Evolutionary conservation across 2,888 invertebrate genomes (phyloP).

Genomic region (Celastrina argiolus): DNA sequence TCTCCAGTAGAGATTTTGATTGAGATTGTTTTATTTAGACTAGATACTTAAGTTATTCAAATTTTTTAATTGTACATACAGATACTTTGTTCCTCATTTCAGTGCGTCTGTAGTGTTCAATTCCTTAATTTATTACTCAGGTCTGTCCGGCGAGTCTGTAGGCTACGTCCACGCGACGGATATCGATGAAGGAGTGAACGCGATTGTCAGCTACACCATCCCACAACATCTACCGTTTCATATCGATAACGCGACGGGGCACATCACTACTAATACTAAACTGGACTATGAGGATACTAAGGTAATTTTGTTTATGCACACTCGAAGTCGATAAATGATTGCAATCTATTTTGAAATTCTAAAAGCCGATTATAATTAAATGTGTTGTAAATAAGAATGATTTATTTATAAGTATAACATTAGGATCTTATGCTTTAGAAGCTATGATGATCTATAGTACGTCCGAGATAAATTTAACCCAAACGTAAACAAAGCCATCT

Average conservation of each 20-base stretch:
- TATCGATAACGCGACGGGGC: slow-evolving; percentile 87
- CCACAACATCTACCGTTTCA: slow-evolving; percentile 87
- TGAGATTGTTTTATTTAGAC: too few species aligned
- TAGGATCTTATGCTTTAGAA: too few species aligned
- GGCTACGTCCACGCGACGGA: slow-evolving; percentile 92
- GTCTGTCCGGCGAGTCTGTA: slow-evolving; percentile 76
- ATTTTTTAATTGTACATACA: too few species aligned
- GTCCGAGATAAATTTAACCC: too few species aligned
- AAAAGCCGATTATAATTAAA: too few species aligned
- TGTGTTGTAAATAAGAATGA: too few species aligned
- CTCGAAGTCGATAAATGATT: neutral
- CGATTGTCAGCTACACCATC: slow-evolving; percentile 87
- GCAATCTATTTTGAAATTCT: too few species aligned
- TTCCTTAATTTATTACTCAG: slow-evolving; percentile 45
- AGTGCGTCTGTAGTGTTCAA: neutral
- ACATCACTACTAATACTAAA: slow-evolving; percentile 84
- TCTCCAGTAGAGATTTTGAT: too few species aligned
- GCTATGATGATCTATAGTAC: too few species aligned
- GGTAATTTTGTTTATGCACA: slow-evolving; percentile 54
- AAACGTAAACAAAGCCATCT: too few species aligned
- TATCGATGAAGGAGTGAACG: slow-evolving; percentile 91
- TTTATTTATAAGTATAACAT: too few species aligned
- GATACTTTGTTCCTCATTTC: neutral
- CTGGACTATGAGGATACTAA: slow-evolving; percentile 90
- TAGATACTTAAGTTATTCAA: too few species aligned